These are phyloP conservation scores for Drosophila orosa DNA, from an alignment of 1,140 invertebrate species.

Conservation along the genomic window DNA sequence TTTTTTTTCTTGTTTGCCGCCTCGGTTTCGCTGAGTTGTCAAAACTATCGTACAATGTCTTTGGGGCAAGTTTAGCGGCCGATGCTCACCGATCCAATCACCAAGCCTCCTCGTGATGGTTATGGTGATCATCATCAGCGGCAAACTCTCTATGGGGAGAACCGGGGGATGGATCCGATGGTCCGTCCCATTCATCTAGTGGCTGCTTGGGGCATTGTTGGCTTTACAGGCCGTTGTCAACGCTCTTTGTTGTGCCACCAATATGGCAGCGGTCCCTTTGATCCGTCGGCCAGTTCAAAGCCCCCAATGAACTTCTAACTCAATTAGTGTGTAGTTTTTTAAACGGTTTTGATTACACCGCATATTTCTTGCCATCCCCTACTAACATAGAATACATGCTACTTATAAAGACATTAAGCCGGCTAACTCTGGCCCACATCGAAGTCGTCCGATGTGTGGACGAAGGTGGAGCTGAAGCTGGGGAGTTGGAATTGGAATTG, in stretches of 20 bases:
- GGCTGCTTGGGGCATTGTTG: slow-evolving; percentile 64
- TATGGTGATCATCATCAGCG: slow-evolving; percentile 44
- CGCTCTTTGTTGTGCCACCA: slow-evolving; percentile 81
- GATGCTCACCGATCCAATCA: slow-evolving; percentile 46
- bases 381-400: slow-evolving; percentile 43
- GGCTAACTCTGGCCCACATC: slow-evolving; percentile 63
- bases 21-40: slow-evolving; percentile 63
- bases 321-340: slow-evolving; percentile 80
- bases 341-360: slow-evolving; percentile 82
- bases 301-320: slow-evolving; percentile 73
- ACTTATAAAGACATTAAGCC: slow-evolving; percentile 80
- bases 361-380: slow-evolving; percentile 50
- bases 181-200: slow-evolving; percentile 51
- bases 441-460: slow-evolving; percentile 7
- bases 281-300: slow-evolving; percentile 75
- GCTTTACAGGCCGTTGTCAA: slow-evolving; percentile 79
- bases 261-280: slow-evolving; percentile 66
- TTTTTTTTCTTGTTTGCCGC: slow-evolving; percentile 34
- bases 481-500: slow-evolving; percentile 8
- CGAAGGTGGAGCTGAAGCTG: slow-evolving; percentile 12
- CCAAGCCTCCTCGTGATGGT: slow-evolving; percentile 48
- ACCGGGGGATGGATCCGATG: slow-evolving; percentile 5
- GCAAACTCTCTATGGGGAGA: slow-evolving; percentile 6
- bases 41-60: slow-evolving; percentile 73
- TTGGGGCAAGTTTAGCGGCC: slow-evolving; percentile 71